Evolutionary conservation across 2,113 vertebrate genomes (phyloP).

Genomic region (Daubentonia madagascariensis): DNA sequence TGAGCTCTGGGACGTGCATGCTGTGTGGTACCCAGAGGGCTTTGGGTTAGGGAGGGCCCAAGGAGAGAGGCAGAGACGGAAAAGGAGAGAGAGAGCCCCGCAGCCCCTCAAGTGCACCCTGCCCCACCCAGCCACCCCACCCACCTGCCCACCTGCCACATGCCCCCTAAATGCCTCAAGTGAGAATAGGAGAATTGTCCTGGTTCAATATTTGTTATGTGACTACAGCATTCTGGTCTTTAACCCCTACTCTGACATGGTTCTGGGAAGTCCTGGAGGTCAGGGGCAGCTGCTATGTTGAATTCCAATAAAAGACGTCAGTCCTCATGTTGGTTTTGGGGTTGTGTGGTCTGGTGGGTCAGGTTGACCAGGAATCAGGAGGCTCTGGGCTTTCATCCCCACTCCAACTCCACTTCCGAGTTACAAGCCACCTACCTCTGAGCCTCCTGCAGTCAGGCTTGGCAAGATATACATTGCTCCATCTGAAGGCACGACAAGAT

Average conservation of each 20-base stretch:
- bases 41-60: no score
- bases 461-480: rapidly evolving
- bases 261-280: rapidly evolving
- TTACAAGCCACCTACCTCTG: background rate
- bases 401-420: background rate
- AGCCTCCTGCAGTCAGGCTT: background rate
- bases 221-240: background rate
- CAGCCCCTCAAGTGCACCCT: background rate
- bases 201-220: background rate
- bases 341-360: rapidly evolving
- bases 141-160: background rate
- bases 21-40: background rate
- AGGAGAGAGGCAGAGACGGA: background rate
- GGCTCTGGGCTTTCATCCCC: background rate
- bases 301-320: background rate
- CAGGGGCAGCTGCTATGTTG: background rate
- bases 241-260: background rate
- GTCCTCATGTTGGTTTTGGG: background rate
- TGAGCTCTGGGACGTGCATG: background rate
- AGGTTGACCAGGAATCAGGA: background rate
- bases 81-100: background rate
- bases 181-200: background rate
- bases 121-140: background rate
- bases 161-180: rapidly evolving
- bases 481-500: rapidly evolving